Conservation (phyloP, 1,140 invertebrate species). For the Notospermus geniculatus region DNA sequence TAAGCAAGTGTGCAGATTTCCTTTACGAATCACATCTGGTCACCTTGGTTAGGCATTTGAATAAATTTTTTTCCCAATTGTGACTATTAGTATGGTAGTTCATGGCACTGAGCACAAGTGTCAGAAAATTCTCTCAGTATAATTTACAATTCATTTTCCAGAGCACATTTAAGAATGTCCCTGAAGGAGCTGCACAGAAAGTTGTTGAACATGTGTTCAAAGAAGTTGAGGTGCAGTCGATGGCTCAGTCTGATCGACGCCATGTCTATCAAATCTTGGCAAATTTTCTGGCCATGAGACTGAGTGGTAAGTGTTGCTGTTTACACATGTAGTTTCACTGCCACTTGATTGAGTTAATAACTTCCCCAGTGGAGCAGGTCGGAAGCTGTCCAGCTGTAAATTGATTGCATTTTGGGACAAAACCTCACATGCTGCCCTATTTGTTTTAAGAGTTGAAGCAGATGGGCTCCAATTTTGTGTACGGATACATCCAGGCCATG, state of each 20-base stretch:
- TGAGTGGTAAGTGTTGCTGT: slow-evolving; percentile 29
- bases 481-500: slow-evolving; percentile 75
- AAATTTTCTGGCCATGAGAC: slow-evolving; percentile 32
- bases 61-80: too few relatives aligned
- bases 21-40: too few relatives aligned
- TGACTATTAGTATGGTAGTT: too few relatives aligned
- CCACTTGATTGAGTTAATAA: too few relatives aligned
- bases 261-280: slow-evolving; percentile 58
- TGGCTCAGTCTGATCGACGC: slow-evolving; percentile 67
- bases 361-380: too few relatives aligned
- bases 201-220: slow-evolving; percentile 68
- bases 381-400: not conserved
- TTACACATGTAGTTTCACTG: too few relatives aligned
- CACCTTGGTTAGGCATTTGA: too few relatives aligned
- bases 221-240: slow-evolving; percentile 74
- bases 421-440: slow-evolving; percentile 53
- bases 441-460: slow-evolving; percentile 65
- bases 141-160: slow-evolving; percentile 12
- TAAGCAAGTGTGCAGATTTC: too few relatives aligned
- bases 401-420: not conserved
- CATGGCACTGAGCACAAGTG: too few relatives aligned
- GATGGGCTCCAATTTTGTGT: slow-evolving; percentile 75
- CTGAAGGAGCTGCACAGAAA: slow-evolving; percentile 57
- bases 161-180: slow-evolving; percentile 65
- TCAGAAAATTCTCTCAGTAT: too few relatives aligned